These are phyloP conservation scores for Origma solitaria DNA, from an alignment of 2,113 vertebrate species.

Conservation along the genomic window DNA sequence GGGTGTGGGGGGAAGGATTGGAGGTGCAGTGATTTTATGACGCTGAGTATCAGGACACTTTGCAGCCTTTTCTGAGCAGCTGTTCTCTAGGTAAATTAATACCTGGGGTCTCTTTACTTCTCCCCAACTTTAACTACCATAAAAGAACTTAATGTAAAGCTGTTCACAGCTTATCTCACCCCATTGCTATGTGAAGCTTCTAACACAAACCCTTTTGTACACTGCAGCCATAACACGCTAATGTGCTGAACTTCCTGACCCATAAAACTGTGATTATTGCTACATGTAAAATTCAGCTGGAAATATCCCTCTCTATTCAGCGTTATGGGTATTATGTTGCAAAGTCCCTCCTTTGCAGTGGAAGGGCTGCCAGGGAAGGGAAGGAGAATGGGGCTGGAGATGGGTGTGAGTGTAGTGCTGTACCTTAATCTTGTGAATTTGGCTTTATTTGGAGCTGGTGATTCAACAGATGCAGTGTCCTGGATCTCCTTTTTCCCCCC, in stretches of 20 bases:
- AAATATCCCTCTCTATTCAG: slow-evolving; percentile 3
- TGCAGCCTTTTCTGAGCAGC: slow-evolving; percentile 64
- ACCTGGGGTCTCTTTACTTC: slow-evolving; percentile 69
- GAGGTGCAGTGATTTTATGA: slow-evolving; percentile 38
- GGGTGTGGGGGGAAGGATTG: background rate
- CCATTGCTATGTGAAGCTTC: slow-evolving; percentile 68
- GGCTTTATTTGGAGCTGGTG: background rate
- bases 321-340: background rate
- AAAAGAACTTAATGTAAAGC: slow-evolving; percentile 66
- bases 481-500: background rate
- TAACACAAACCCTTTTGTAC: slow-evolving; percentile 66
- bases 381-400: background rate
- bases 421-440: background rate
- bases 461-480: background rate
- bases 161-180: slow-evolving; percentile 67
- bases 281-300: slow-evolving; percentile 54
- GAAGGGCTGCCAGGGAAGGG: background rate
- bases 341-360: background rate
- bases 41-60: slow-evolving; percentile 23
- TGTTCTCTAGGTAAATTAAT: slow-evolving; percentile 75
- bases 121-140: slow-evolving; percentile 55
- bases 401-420: background rate
- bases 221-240: slow-evolving; percentile 65
- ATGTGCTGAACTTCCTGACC: slow-evolving; percentile 73
- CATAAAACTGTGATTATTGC: slow-evolving; percentile 65